Base-by-base conservation (phyloP, 2,113 vertebrate genomes). In the Laticauda colubrina region DNA sequence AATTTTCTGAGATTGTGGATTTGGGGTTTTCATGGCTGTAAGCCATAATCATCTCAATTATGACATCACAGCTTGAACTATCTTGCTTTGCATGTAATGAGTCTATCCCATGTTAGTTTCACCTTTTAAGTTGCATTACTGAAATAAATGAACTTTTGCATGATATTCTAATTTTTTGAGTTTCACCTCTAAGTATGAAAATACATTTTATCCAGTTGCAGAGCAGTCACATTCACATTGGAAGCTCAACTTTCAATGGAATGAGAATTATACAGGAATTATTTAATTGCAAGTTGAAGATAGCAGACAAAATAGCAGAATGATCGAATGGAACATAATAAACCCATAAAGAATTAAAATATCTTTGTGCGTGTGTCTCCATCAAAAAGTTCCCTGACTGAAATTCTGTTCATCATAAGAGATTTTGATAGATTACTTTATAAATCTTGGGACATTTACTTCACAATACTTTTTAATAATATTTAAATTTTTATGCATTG, bases 311-410 rank as follows among this genome's bases (percentile, higher is more conserved):
- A 96, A 94, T 81, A 95, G 87, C 64, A 88, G 89, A 94, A 64
- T 53, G 57, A 57, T 89, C 3, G 5, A 29, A 7, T 53, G 48
- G 10, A 59, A 54, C 26, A 53, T 23, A 85, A 81, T 53, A 89
- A 53, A 89, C 34, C 2, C 90, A 87, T 24, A 94, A 95, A 97
- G 95, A 18, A 87, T 69, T 85, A 93, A 48, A 93, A 88, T 90
- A 94, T 90, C 94, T 89, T 45, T 89, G 95, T 92, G 26, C 94
- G 88, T 86, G 92, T 90, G 90, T 95, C 94, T 94, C 95, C 94
- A 96, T 93, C 96, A 96, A n/a, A 96, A n/a, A 61, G 96, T 91
- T 95, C 92, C 92, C 96, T 96, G 95, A 98, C 97, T 97, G 96
- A 97, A 97, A 97, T 92, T 96, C 95, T 97, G 92, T 91, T 95